Base-by-base conservation (phyloP, 2,113 vertebrate genomes). In the Clinocottus analis region DNA sequence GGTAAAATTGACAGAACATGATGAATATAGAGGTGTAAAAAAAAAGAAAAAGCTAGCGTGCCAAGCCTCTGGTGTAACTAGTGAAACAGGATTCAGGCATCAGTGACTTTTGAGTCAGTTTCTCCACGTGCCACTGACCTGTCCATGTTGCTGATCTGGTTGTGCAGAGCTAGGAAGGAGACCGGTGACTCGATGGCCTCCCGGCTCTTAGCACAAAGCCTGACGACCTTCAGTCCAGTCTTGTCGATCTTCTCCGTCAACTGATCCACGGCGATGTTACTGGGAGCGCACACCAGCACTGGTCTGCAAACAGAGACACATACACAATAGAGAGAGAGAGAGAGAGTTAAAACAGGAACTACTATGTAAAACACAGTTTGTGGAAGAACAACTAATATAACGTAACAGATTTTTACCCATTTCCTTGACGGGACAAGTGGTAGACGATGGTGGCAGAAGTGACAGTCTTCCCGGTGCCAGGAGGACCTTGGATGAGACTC, bases 71-170 rank as follows among this genome's bases (percentile, higher is more conserved):
- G 43, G 4, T 25, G 29, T 1, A 1, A 45, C 53, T 25, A 19
- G 19, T 41, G 27, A 64, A 62, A 19, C 41, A 41, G 59, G 11
- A 35, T 5, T 14, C 21, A 31, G 23, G 62, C 13, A 63, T 37
- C 2, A 47, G 31, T 25, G 31, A 17, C 29, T 27, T 51, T 8
- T 25, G 8, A 21, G 43, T 65, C 10, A 10, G 25, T 17, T 49
- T 43, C 21, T n/a, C 29, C 23, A 6, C 7, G 19, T 49, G 27
- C 39, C 43, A 58, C 95, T 79, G 59, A 99, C 98, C 98, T 99
- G 87, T 99, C 98, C 98, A 99, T 99, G 92, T 99, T 99, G 82
- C 98, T 95, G 91, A 99, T 99, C 95, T 99, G 98, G 86, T 99
- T 99, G 89, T 99, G 98, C 84, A 99, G 86, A 0, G 98, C 98